Conservation (phyloP, 2,888 invertebrate genomes). For the Fragum fragum region DNA sequence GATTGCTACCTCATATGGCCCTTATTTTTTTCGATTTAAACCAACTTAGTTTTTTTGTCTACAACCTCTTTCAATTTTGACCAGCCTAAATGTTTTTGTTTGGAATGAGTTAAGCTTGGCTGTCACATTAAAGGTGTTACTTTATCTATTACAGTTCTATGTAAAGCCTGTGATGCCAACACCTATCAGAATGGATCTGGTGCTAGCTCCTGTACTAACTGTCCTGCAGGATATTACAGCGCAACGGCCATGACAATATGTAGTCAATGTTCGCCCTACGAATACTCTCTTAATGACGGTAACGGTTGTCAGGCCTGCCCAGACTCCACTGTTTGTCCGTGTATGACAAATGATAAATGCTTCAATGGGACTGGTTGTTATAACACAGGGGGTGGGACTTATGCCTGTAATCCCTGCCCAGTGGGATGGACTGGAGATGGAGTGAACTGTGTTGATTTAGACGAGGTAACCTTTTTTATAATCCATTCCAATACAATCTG, state of each 20-base stretch:
- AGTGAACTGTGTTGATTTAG: constrained; percentile 78
- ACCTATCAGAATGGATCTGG: constrained; percentile 77
- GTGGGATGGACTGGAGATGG: constrained; percentile 78
- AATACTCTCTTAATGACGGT: constrained; percentile 73
- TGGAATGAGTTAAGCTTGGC: no score
- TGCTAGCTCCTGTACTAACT: constrained; percentile 72
- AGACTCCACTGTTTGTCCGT: constrained; percentile 72
- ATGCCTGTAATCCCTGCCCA: constrained; percentile 77
- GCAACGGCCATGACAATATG: constrained; percentile 76
- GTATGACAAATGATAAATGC: constrained; percentile 72
- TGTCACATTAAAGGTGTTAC: no score
- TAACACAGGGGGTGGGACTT: constrained; percentile 68
- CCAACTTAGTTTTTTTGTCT: no score
- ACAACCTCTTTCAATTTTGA: no score
- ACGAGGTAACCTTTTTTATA: no score
- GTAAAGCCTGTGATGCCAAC: constrained; percentile 76
- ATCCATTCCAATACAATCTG: no score
- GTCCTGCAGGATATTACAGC: constrained; percentile 75
- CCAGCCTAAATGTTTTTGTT: no score
- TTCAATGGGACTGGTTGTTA: constrained; percentile 69
- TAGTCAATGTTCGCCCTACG: constrained; percentile 71
- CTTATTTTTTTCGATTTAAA: no score
- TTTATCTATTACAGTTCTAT: constrained; percentile 67
- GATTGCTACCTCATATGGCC: no score
- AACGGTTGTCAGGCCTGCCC: constrained; percentile 71